Evolutionary conservation across 2,113 vertebrate species (phyloP).

Genomic region (Hemichromis elongatus): DNA sequence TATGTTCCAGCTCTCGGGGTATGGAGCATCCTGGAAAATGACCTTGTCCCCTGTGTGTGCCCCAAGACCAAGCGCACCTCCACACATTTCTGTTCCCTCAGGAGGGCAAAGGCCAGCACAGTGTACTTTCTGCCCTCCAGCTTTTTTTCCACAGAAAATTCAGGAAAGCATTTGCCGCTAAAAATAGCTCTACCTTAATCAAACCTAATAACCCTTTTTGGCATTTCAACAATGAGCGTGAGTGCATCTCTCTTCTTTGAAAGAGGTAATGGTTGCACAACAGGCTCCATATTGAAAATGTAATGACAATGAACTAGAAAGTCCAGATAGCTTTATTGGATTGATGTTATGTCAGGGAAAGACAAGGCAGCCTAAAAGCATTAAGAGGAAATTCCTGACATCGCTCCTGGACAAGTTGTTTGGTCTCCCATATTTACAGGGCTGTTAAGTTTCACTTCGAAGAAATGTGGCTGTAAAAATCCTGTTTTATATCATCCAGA

Average conservation of each 20-base stretch:
- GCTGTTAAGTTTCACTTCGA: not conserved
- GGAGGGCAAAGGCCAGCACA: not conserved
- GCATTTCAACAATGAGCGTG: not conserved
- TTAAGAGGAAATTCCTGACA: not conserved
- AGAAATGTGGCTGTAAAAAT: not conserved
- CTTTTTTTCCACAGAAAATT: conserved; percentile 17
- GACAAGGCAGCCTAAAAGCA: conserved; percentile 3
- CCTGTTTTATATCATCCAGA: not conserved
- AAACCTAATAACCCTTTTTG: not conserved
- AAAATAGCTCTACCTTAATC: conserved; percentile 13
- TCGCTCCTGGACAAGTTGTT: not conserved
- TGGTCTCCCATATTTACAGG: not conserved
- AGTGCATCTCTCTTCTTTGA: not conserved
- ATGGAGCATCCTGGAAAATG: conserved; percentile 27
- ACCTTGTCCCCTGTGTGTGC: not conserved
- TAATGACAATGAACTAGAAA: conserved; percentile 20
- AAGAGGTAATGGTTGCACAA: conserved; percentile 4
- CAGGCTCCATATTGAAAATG: not conserved
- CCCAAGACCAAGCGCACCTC: not conserved
- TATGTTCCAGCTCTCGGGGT: not conserved
- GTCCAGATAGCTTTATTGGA: conserved; percentile 10
- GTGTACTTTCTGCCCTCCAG: not conserved
- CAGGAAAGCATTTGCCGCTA: not conserved
- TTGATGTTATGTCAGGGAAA: conserved; percentile 7
- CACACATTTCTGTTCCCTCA: not conserved